Evolutionary conservation across 1,140 invertebrate species (phyloP).

Genomic region (Orchesella cincta): DNA sequence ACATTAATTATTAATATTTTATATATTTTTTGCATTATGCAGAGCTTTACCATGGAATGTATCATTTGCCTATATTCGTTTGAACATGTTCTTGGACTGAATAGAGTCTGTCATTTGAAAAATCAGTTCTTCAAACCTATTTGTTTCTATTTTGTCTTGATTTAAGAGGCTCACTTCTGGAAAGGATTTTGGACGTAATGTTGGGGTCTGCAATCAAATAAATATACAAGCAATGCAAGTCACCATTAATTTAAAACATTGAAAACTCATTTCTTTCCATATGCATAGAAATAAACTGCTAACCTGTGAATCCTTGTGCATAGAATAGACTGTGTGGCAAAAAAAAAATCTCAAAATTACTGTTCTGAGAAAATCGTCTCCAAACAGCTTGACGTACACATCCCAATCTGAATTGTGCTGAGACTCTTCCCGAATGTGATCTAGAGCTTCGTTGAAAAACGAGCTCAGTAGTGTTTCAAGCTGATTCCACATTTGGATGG

Average conservation of each 20-base stretch:
- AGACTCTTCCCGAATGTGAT: constrained; percentile 1
- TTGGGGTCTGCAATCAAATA: background rate
- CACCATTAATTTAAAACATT: background rate
- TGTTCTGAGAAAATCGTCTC: constrained; percentile 88
- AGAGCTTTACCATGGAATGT: background rate
- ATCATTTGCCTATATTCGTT: constrained; percentile 2
- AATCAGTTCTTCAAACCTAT: constrained; percentile 28
- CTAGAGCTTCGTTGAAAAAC: background rate
- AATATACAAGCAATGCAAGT: background rate
- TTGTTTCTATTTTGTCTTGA: constrained; percentile 24
- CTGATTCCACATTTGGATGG: constrained; percentile 80
- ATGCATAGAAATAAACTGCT: background rate
- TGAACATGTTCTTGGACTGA: constrained; percentile 27
- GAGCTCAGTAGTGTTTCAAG: background rate
- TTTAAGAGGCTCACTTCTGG: constrained; percentile 18
- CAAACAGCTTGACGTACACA: constrained; percentile 83
- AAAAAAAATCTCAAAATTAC: constrained; percentile 87
- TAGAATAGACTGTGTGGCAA: constrained; percentile 60
- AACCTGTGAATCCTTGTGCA: constrained; percentile 14
- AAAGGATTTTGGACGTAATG: constrained; percentile 21
- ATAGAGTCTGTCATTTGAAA: constrained; percentile 26
- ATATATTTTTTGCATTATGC: background rate
- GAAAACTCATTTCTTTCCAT: background rate
- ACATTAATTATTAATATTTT: background rate
- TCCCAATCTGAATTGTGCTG: constrained; percentile 52